A percentile compares a stretch with the other conserved stretches of the same genome.
Conservation (phyloP, 2,113 vertebrate genomes). For the Geococcyx californianus region DNA sequence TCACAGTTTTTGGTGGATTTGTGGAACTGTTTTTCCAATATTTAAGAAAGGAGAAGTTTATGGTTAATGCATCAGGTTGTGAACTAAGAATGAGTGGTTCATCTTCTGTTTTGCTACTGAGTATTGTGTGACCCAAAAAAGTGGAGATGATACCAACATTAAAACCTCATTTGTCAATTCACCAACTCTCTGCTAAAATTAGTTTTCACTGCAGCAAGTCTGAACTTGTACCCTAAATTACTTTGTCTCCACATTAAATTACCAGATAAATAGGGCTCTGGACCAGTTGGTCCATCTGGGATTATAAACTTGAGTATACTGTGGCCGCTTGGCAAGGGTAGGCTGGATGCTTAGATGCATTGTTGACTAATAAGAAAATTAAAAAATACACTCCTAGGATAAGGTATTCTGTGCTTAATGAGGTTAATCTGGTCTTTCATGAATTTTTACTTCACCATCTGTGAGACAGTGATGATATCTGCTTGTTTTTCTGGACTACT, state of each 20-base stretch:
- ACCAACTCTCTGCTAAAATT: not conserved
- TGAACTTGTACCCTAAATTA: not conserved
- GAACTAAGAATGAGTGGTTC: not conserved
- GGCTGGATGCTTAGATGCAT: not conserved
- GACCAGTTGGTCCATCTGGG: not conserved
- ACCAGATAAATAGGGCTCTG: not conserved
- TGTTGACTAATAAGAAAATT: not conserved
- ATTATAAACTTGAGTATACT: not conserved
- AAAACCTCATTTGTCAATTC: not conserved
- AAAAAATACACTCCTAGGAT: not conserved
- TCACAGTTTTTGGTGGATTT: not conserved
- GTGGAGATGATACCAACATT: not conserved
- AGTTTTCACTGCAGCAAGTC: not conserved
- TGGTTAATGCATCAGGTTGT: not conserved
- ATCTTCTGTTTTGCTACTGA: not conserved
- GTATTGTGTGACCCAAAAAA: not conserved
- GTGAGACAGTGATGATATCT: not conserved
- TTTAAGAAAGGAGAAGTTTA: not conserved
- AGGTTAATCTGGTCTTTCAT: not conserved
- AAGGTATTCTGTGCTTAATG: not conserved
- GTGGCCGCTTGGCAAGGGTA: not conserved
- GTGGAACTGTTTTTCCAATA: not conserved
- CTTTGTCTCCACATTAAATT: not conserved
- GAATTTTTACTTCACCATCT: not conserved
- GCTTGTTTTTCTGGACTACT: not conserved